These are phyloP conservation scores for Colostygia pectinataria DNA, from an alignment of 2,888 invertebrate genomes.

Conservation along the genomic window DNA sequence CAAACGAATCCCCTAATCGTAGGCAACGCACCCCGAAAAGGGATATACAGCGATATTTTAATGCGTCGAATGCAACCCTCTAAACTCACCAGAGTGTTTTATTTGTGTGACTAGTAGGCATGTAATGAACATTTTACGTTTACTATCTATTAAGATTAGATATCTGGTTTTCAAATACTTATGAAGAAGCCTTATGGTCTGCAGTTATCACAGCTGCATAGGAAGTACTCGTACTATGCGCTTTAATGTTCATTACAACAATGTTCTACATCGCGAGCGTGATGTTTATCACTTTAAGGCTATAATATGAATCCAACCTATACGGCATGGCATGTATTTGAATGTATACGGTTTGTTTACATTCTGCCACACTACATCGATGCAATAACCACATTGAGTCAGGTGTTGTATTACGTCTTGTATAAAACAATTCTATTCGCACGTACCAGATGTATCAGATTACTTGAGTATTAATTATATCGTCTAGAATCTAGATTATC, in stretches of 20 bases:
- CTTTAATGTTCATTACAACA: slow-evolving; percentile 1
- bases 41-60: slow-evolving; percentile 69
- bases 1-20: slow-evolving; percentile 69
- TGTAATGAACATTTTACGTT: slow-evolving; percentile 3
- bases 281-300: slow-evolving; percentile 28
- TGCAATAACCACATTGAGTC: slow-evolving; percentile 56
- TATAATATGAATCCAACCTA: slow-evolving; percentile 40
- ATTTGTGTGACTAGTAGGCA: slow-evolving; percentile 11
- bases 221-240: neutral
- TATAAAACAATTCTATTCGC: slow-evolving; percentile 46
- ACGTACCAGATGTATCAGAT: slow-evolving; percentile 24
- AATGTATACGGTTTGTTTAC: slow-evolving; percentile 57
- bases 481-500: too few relatives aligned
- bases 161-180: neutral
- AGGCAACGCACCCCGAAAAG: slow-evolving; percentile 71
- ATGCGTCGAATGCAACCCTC: slow-evolving; percentile 42
- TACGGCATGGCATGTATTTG: too few relatives aligned
- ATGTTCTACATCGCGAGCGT: slow-evolving; percentile 13
- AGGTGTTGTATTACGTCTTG: slow-evolving; percentile 64
- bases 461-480: slow-evolving; percentile 15
- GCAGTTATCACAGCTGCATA: neutral
- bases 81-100: slow-evolving; percentile 16
- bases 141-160: neutral
- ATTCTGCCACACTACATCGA: slow-evolving; percentile 49
- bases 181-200: neutral